A percentile compares a stretch with the other conserved stretches of the same genome.
phyloP scores from a whole-genome alignment of 1,140 invertebrate genomes.

The Psilanteris sp. region DNA sequence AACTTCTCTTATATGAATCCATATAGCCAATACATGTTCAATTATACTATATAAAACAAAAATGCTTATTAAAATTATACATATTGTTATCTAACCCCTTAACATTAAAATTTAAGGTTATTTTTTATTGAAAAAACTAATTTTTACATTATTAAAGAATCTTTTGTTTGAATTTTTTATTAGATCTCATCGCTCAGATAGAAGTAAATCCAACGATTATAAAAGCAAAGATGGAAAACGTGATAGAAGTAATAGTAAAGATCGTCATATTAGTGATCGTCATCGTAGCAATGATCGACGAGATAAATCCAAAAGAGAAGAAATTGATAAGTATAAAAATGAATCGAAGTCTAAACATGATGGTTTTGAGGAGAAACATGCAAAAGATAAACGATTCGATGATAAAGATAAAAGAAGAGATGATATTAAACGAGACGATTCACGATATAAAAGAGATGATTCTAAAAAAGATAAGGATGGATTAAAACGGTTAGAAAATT shows the following conservation, averaged over 20 bases:
- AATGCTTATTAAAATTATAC: too few species aligned
- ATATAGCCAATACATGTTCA: too few species aligned
- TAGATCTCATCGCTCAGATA: slow-evolving; percentile 38
- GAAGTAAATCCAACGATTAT: slow-evolving; percentile 50
- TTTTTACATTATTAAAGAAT: too few species aligned
- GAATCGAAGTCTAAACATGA: slow-evolving; percentile 38
- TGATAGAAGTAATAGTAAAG: slow-evolving; percentile 62
- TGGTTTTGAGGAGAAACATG: slow-evolving; percentile 17
- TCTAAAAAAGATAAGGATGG: slow-evolving; percentile 35
- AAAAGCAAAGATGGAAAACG: slow-evolving; percentile 57
- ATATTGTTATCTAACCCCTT: too few species aligned
- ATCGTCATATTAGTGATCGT: slow-evolving; percentile 60
- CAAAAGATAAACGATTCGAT: slow-evolving; percentile 33
- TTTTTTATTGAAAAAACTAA: too few species aligned
- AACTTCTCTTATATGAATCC: too few species aligned
- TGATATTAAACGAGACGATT: slow-evolving; percentile 36
- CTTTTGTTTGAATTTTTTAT: slow-evolving; percentile 7
- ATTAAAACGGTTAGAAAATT: slow-evolving; percentile 27
- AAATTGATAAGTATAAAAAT: slow-evolving; percentile 55
- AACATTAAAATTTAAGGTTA: too few species aligned
- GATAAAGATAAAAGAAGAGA: slow-evolving; percentile 60
- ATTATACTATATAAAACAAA: too few species aligned
- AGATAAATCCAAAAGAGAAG: slow-evolving; percentile 63
- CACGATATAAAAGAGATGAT: slow-evolving; percentile 49
- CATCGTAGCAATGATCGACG: slow-evolving; percentile 51